phyloP scores from a whole-genome alignment of 2,797 vertebrate genomes.

The Chromobotia macracanthus region DNA sequence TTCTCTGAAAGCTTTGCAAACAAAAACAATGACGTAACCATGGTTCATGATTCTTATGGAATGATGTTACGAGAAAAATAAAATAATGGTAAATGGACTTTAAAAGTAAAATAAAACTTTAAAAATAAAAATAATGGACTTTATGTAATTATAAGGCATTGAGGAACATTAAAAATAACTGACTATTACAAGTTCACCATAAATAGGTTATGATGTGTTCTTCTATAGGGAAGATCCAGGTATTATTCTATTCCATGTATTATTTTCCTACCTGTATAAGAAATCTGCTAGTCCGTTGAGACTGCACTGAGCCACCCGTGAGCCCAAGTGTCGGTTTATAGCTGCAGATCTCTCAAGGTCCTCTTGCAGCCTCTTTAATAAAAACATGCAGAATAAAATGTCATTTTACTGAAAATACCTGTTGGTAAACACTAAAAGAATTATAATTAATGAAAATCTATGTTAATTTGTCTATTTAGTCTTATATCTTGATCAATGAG shows the following conservation, averaged over 20 bases:
- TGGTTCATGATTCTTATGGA: neutral
- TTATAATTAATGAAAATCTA: neutral
- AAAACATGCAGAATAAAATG: neutral
- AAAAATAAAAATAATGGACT: no score
- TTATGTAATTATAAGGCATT: neutral
- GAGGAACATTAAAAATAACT: neutral
- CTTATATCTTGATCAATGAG: neutral
- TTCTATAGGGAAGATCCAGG: neutral
- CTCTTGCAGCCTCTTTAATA: slow-evolving; percentile 80
- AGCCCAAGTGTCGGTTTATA: slow-evolving; percentile 81
- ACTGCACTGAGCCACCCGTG: slow-evolving; percentile 84
- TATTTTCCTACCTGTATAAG: slow-evolving; percentile 80
- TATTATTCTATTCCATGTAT: neutral
- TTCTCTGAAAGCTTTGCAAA: slow-evolving; percentile 84
- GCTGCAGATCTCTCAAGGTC: slow-evolving; percentile 84
- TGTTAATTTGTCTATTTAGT: neutral
- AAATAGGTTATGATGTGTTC: neutral
- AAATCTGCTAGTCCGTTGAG: slow-evolving; percentile 87
- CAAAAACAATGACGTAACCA: neutral
- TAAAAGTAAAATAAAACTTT: no score
- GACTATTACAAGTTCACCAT: neutral
- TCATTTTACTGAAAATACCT: neutral
- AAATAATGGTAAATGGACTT: neutral
- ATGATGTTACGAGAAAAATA: neutral
- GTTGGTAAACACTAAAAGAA: neutral